phyloP scores from a whole-genome alignment of 2,113 vertebrate species.

The Origma solitaria region DNA sequence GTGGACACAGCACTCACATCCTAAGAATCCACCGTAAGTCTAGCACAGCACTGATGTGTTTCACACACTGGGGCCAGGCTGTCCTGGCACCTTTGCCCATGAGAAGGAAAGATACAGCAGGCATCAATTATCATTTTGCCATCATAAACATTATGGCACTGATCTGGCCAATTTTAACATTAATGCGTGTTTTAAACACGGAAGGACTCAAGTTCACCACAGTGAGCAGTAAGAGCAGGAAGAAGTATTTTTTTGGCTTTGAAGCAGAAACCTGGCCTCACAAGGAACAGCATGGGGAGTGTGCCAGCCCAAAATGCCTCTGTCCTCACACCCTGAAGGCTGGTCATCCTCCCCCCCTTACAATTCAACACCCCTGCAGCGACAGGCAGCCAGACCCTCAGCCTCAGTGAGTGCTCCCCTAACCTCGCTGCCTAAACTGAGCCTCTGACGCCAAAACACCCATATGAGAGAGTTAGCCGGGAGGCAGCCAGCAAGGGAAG shows the following conservation, averaged over 20 bases:
- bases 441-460: not conserved
- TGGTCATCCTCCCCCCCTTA: not conserved
- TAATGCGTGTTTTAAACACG: not conserved
- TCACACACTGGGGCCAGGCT: not conserved
- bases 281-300: accelerated
- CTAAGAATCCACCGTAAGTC: not conserved
- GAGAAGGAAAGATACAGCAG: not conserved
- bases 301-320: not conserved
- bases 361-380: not conserved
- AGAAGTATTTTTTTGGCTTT: not conserved
- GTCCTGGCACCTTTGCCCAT: accelerated
- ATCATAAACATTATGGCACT: not conserved
- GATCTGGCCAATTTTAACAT: not conserved
- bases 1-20: not conserved
- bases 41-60: not conserved
- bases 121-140: not conserved
- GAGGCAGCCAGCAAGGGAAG: not conserved
- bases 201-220: not conserved
- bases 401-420: not conserved
- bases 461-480: not conserved
- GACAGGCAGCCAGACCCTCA: not conserved
- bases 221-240: not conserved
- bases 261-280: not conserved
- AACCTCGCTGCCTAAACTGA: not conserved
- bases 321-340: not conserved